Evolutionary conservation across 2,888 invertebrate species (phyloP), one percentile per base, ranked within the genome.

Genomic region (Drosophila nigricruria): DNA sequence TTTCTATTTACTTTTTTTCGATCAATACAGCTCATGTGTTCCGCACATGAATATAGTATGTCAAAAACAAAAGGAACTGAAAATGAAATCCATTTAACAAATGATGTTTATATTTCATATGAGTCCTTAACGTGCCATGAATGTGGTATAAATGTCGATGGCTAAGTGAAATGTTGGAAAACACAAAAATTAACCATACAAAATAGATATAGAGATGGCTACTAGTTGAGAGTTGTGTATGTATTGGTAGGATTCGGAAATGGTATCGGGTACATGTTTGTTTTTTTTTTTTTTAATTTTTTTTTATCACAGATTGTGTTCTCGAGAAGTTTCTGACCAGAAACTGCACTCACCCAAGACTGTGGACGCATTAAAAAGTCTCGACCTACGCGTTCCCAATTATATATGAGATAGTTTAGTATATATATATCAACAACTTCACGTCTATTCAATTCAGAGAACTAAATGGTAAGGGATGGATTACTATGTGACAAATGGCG

Each of bases 91-190:
- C 32, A 49, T 20, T 49, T 20, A 57, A 38, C 18, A 71, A 71
- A 59, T 65, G 59, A 67, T 30, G 47, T 30, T 30, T 49, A 43
- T 60, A 58, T 52, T 60, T 53, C 61, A 62, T n/a, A 79, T 79
- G 60, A 76, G 30, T 64, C 60, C 60, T 70, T 47, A 10, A 60
- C 71, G 71, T 75, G 76, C 79, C 75, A 81, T 82, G 66, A 75
- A 60, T 70, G 69, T 70, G 75, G 38, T 54, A 40, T n/a, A 25
- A 56, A 69, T 79, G 53, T 59, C 52, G 56, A 36, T 52, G 68
- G 57, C 56, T 62, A 77, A 64, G 77, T 67, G 64, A 72, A 59
- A 62, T 60, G 54, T 49, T 23, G 40, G 64, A 57, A 59, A 54
- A 23, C 50, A 36, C 45, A 73, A 66, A 45, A 53, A 63, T 53